phyloP scores from a whole-genome alignment of 2,797 vertebrate genomes.

The Anabacerthia variegaticeps region DNA sequence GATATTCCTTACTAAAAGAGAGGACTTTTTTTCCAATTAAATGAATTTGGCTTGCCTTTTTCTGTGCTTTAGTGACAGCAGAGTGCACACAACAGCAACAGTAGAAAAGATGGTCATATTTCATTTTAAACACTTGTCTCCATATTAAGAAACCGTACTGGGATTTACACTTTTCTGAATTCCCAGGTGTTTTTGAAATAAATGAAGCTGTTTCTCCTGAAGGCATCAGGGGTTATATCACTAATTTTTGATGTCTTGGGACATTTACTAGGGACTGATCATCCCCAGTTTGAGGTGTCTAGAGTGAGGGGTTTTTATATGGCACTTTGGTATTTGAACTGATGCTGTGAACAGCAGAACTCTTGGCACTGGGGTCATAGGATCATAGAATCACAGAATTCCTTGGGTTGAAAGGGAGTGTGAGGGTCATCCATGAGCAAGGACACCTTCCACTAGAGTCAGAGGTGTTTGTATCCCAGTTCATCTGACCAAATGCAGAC shows the following conservation, averaged over 20 bases:
- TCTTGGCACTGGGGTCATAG: neutral
- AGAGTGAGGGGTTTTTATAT: neutral
- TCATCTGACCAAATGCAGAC: neutral
- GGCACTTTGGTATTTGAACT: rapidly evolving
- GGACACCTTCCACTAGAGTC: neutral
- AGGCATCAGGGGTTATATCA: neutral
- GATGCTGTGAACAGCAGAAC: neutral
- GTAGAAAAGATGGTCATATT: neutral
- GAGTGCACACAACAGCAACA: neutral
- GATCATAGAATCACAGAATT: neutral
- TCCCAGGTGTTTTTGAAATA: neutral
- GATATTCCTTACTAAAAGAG: neutral
- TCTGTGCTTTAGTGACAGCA: neutral
- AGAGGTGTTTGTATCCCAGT: neutral
- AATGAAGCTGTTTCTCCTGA: neutral
- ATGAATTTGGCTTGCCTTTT: neutral
- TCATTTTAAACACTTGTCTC: neutral
- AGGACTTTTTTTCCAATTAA: neutral
- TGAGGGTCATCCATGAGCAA: too few species aligned
- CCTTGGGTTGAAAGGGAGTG: neutral
- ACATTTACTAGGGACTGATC: neutral
- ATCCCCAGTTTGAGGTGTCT: neutral
- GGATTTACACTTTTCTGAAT: neutral
- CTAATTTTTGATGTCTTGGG: neutral
- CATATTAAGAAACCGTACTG: neutral